Evolutionary conservation across 2,113 vertebrate genomes (phyloP), one percentile per base, ranked within the genome.

Genomic region (Hiodon tergisus): DNA sequence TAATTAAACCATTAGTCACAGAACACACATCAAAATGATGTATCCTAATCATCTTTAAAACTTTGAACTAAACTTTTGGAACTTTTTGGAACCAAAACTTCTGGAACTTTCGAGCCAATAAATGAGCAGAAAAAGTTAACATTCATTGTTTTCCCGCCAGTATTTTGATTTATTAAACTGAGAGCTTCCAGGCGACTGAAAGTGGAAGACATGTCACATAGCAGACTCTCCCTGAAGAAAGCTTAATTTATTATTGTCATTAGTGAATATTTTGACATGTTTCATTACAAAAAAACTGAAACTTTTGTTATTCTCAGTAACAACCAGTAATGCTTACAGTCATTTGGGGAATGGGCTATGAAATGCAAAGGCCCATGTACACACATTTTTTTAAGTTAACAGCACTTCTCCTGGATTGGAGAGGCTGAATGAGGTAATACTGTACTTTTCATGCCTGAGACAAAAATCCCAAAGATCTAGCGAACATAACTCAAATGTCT

Each of bases 121-220:
- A 75, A 78, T 77, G 79, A 80, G 83, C 83, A 83, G 78, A 84
- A 31, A 31, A 31, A 31, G 31, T 31, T 31, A 86, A 83, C 79
- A 77, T 77, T 69, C 78, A 68, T 50, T 58, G 54, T 46, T 51
- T 75, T 76, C 31, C 81, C 83, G 86, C 85, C 86, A 88, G 77
- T 84, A 81, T 83, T 89, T 86, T 86, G 85, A 88, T 85, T 89
- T 86, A 85, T 81, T 81, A 81, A 80, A 81, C 80, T 82, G 31
- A 48, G 83, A 82, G 79, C 84, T 81, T 85, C 67, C 68, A 82
- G 85, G 82, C 82, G 81, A 81, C 76, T 14, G 60, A 80, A 57
- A 60, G 72, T 71, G 72, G 77, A 75, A 75, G 77, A 81, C 77
- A 85, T 83, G 79, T 85, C 81, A 88, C 83, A 83, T 79, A 82